These are phyloP conservation scores for Bombus confusus DNA, from an alignment of 1,140 invertebrate genomes.

Conservation along the genomic window DNA sequence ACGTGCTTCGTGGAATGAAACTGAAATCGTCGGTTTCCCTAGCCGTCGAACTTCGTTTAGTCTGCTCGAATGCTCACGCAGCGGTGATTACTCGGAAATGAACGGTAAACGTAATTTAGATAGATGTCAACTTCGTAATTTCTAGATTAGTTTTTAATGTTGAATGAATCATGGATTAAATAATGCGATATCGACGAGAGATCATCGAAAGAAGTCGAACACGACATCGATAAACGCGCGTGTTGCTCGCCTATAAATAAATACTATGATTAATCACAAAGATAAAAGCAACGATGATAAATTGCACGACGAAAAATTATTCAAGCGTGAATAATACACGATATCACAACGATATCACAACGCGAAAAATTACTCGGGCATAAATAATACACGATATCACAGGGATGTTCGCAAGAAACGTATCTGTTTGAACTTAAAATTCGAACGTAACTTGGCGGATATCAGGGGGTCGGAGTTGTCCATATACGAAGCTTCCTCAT, in stretches of 20 bases:
- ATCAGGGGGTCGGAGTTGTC: background rate
- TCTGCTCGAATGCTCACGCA: background rate
- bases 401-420: background rate
- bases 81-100: background rate
- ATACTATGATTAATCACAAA: background rate
- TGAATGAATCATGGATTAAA: background rate
- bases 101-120: background rate
- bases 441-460: background rate
- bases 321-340: background rate
- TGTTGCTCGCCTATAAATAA: background rate
- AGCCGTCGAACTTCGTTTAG: background rate
- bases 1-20: background rate
- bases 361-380: background rate
- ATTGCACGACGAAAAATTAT: background rate
- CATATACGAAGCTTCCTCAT: background rate
- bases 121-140: background rate
- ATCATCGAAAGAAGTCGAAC: background rate
- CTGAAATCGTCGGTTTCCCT: background rate
- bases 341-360: conserved; percentile 3
- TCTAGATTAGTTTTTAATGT: background rate
- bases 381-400: conserved; percentile 9
- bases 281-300: background rate
- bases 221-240: background rate
- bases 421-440: background rate
- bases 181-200: background rate